Conservation (phyloP, 2,888 invertebrate species). For the Apodemia hepburni region DNA sequence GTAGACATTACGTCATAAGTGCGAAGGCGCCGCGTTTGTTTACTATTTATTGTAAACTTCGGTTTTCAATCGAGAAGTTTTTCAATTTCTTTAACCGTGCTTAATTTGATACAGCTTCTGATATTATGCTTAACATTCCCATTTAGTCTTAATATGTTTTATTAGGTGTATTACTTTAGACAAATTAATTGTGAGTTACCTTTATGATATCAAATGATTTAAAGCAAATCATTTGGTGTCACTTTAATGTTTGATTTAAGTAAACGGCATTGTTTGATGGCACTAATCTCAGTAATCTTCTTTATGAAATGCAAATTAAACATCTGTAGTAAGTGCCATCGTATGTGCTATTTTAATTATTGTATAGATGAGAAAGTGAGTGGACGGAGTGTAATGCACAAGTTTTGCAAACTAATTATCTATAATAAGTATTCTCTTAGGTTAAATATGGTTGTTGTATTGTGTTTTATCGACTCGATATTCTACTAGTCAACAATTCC, state of each 20-base stretch:
- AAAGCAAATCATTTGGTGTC: constrained; percentile 22
- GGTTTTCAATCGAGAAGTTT: constrained; percentile 46
- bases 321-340: constrained; percentile 33
- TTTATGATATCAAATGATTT: constrained; percentile 33
- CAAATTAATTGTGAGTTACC: constrained; percentile 59
- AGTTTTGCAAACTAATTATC: constrained; percentile 55
- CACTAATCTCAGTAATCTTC: constrained; percentile 14
- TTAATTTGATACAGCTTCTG: constrained; percentile 58
- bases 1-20: constrained; percentile 46
- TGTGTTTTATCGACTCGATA: constrained; percentile 62
- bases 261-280: constrained; percentile 9
- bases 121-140: constrained; percentile 59
- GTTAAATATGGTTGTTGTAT: constrained; percentile 69
- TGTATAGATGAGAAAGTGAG: constrained; percentile 42
- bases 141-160: constrained; percentile 60
- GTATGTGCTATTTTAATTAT: constrained; percentile 23
- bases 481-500: constrained; percentile 49
- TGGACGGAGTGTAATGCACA: constrained; percentile 55
- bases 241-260: constrained; percentile 28
- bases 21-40: constrained; percentile 47
- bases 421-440: constrained; percentile 52
- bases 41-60: constrained; percentile 74
- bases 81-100: constrained; percentile 43
- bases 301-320: constrained; percentile 21
- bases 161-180: constrained; percentile 65